These are phyloP conservation scores for Schizopygopsis pylzovi DNA, from an alignment of 2,797 vertebrate species.

Conservation along the genomic window DNA sequence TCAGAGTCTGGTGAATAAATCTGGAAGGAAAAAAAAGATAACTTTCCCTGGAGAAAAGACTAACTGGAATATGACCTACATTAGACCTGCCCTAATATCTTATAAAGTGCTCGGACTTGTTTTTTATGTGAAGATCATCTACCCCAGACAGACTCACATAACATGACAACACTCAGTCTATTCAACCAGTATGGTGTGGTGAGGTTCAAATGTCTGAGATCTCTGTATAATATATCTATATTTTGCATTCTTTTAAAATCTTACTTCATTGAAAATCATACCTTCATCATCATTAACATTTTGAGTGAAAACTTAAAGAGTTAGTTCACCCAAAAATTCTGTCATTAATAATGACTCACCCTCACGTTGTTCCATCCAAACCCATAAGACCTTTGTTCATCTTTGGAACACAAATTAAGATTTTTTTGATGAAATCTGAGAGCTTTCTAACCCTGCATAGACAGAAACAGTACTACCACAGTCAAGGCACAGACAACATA, in stretches of 20 bases:
- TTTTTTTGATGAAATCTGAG: neutral
- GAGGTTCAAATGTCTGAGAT: neutral
- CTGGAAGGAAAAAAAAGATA: constrained; percentile 12
- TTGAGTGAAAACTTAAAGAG: neutral
- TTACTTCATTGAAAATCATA: neutral
- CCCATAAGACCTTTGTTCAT: neutral
- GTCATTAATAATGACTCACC: neutral
- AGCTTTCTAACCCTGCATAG: neutral
- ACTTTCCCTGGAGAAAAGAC: constrained; percentile 25
- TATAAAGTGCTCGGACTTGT: constrained; percentile 35
- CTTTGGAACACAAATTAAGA: neutral
- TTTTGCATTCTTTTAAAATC: neutral
- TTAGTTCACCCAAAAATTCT: neutral
- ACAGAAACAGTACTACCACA: neutral
- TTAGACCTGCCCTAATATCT: constrained; percentile 35
- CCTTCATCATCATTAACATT: neutral
- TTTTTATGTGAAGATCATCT: constrained; percentile 9
- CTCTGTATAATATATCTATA: neutral
- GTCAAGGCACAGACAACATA: neutral
- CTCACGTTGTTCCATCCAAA: neutral
- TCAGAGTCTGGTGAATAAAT: constrained; percentile 1
- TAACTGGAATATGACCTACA: constrained; percentile 42
- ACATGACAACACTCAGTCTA: neutral
- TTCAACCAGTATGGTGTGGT: neutral
- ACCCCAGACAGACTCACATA: neutral